phyloP scores from a whole-genome alignment of 2,888 invertebrate genomes.

The Campoplex nolae region DNA sequence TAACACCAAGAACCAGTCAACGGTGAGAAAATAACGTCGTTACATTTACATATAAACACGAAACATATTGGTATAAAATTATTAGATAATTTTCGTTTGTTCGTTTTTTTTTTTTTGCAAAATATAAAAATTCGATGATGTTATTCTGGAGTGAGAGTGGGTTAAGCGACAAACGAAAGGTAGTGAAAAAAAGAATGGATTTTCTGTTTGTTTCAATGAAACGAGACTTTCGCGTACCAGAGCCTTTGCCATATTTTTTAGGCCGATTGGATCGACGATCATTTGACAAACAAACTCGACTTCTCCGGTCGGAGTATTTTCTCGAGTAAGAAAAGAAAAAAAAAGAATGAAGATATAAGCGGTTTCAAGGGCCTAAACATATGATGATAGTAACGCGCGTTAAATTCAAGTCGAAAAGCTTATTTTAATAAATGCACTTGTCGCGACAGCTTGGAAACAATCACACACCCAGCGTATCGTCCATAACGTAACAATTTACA shows the following conservation, averaged over 20 bases:
- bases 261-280: constrained; percentile 46
- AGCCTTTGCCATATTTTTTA: constrained; percentile 51
- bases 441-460: constrained; percentile 63
- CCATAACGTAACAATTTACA: constrained; percentile 65
- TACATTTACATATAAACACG: constrained; percentile 72
- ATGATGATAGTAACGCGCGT: constrained; percentile 11
- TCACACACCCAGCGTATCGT: constrained; percentile 54
- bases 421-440: constrained; percentile 67
- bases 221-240: constrained; percentile 52
- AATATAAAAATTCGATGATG: constrained; percentile 61
- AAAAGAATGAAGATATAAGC: constrained; percentile 11
- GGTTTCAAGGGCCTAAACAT: constrained; percentile 10
- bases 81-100: constrained; percentile 53
- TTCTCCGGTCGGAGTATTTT: not conserved
- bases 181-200: constrained; percentile 4
- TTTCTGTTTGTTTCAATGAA: not conserved
- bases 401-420: constrained; percentile 45
- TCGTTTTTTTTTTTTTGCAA: not conserved
- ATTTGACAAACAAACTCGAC: constrained; percentile 5
- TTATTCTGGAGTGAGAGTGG: constrained; percentile 27
- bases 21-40: constrained; percentile 74
- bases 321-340: constrained; percentile 29
- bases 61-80: constrained; percentile 63
- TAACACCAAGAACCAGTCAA: constrained; percentile 78
- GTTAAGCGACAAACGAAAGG: constrained; percentile 26